Base-by-base conservation (phyloP, 2,888 invertebrate genomes). In the Diogma glabrata region DNA sequence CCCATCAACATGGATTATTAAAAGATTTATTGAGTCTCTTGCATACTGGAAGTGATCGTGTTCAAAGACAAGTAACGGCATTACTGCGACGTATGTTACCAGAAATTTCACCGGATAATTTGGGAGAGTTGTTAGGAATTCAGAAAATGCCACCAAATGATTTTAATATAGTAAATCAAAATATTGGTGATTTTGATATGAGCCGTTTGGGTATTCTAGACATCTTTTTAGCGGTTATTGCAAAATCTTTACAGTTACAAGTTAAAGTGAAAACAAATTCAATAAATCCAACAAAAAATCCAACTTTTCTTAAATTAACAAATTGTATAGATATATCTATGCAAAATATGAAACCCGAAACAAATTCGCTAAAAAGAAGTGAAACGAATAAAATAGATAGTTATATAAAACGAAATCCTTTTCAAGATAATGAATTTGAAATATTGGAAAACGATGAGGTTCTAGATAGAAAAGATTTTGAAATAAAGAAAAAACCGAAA, bases 11-110 rank as follows among this genome's bases (percentile, higher is more conserved):
- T 47, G 88, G 86, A 23, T 70, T 96, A 48, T 73, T 95, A 2
- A 79, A 83, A 28, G 93, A 95, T 69, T 72, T 96, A 23, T 71
- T 95, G 36, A 84, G 86, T 55, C 73, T 96, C 7, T 72, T 96
- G 24, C 95, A 96, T 63, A 93, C 92, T 0, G 94, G 94, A 52
- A 92, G 94, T 60, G 94, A 94, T 50, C 77, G 95, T 53, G 93
- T 95, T 1, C 95, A 95, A 65, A 75, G 95, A 67, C 95, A 95
- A 75, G 91, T 84, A 64, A 90, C 90, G 51, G 84, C 90, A 0
- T 71, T 95, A 17, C 66, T 96, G 20, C 76, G 91, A 45, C 78
- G 95, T 60, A 92, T 95, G 65, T 73, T 95, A 28, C 87, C 89
- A 0, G 93, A 94, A 70, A 88, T 95, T 43, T 79, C 87, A 1